Percentiles rank a stretch among this genome's conserved stretches.
Evolutionary conservation across 2,113 vertebrate species (phyloP).

Genomic region (Chionis minor): DNA sequence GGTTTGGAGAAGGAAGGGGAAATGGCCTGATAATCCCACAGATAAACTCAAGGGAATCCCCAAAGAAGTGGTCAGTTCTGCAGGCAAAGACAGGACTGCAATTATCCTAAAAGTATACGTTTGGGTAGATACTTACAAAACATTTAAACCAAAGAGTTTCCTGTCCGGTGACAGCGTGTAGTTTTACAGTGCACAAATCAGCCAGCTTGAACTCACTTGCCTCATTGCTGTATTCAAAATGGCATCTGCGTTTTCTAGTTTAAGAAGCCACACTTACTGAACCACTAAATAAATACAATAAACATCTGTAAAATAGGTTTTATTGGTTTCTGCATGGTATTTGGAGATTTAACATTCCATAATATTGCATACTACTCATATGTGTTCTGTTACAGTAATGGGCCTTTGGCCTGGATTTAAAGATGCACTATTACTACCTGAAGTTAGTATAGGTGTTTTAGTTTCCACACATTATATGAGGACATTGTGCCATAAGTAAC

Average conservation of each 20-base stretch:
- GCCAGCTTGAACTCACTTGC: not conserved
- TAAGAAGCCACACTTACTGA: not conserved
- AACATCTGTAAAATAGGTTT: slow-evolving; percentile 69
- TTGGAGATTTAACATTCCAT: slow-evolving; percentile 71
- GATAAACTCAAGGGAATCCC: not conserved
- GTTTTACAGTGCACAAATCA: not conserved
- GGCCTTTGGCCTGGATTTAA: slow-evolving; percentile 50
- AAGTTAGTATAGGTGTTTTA: not conserved
- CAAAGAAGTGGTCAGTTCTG: not conserved
- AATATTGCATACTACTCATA: slow-evolving; percentile 74
- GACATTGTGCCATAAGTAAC: not conserved
- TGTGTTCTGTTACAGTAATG: slow-evolving; percentile 55
- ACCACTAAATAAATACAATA: slow-evolving; percentile 28
- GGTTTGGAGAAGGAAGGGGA: not conserved
- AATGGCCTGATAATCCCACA: not conserved
- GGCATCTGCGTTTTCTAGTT: not conserved
- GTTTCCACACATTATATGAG: not conserved
- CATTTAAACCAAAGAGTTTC: not conserved
- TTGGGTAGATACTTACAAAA: not conserved
- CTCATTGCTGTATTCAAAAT: not conserved
- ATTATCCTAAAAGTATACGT: not conserved
- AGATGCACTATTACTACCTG: slow-evolving; percentile 54
- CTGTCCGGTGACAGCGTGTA: not conserved
- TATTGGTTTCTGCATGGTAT: slow-evolving; percentile 72
- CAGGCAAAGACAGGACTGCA: not conserved